Conservation (phyloP, 2,797 vertebrate genomes). For the Dipus sagitta region DNA sequence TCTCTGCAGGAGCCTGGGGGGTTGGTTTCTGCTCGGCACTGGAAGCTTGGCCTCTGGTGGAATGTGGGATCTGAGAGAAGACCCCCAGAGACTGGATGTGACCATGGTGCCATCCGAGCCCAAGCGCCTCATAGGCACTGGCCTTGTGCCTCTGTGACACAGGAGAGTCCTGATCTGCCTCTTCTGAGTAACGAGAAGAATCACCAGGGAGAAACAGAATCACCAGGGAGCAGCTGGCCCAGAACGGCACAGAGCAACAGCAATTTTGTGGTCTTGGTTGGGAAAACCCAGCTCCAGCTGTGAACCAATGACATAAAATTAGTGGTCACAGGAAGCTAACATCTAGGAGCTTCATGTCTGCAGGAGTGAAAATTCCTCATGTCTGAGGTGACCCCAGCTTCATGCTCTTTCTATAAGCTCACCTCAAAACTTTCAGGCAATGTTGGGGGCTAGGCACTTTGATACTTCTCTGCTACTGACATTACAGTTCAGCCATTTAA, state of each 20-base stretch:
- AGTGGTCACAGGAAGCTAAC: not conserved
- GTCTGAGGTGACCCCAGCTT: fast-evolving
- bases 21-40: no score
- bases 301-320: not conserved
- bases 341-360: not conserved
- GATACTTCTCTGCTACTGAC: not conserved
- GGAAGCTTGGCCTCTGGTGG: not conserved
- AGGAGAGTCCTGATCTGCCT: not conserved
- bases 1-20: not conserved
- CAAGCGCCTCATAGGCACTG: not conserved
- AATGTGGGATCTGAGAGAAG: not conserved
- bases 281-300: not conserved
- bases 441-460: fast-evolving
- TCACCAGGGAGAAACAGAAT: no score
- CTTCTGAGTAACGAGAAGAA: not conserved
- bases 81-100: fast-evolving
- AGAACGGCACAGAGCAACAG: not conserved
- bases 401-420: not conserved
- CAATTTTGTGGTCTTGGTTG: not conserved
- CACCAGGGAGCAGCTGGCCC: not conserved
- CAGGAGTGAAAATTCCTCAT: fast-evolving
- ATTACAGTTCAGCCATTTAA: not conserved
- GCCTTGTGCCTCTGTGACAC: not conserved
- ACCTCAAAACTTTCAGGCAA: not conserved
- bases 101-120: fast-evolving